Base-by-base conservation (phyloP, 2,797 vertebrate genomes). In the Crenuchus spilurus region DNA sequence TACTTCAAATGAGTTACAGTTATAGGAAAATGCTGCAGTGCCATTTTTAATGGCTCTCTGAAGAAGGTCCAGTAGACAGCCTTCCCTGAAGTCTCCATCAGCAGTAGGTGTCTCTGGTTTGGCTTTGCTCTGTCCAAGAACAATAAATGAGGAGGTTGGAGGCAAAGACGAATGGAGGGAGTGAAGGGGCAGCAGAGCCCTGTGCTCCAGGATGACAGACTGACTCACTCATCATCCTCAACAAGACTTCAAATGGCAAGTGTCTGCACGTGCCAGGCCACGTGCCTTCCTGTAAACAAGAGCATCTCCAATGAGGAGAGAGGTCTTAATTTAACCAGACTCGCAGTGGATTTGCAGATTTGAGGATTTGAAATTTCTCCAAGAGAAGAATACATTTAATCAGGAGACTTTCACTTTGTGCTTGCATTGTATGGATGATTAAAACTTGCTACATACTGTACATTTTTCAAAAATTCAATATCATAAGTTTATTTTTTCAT, bases 171-270 rank as follows among this genome's bases (percentile, higher is more conserved):
- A 75, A 70, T 78, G 61, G 35, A 26, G 49, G 66, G 65, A 6
- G 64, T 67, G 28, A 31, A 51, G 2, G 24, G 58, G 33, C 20
- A 52, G 35, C 39, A 60, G 33, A 46, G 37, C 31, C 66, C 69
- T 1, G 18, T 79, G 70, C 76, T 80, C 77, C 70, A 26, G 42
- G 58, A 63, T 11, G 67, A 84, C 20, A 28, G 46, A 48, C 18
- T 82, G 80, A 79, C 80, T 85, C 65, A 72, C 74, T 77, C 75
- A 67, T 84, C 76, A 67, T 65, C 42, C 18, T 41, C 42, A 31
- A 57, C 66, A 73, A 54, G 28, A 18, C 74, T 84, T 82, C 72
- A 78, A 79, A 85, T 80, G 78, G 85, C 81, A 82, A 80, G 69
- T 60, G 37, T 26, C 13, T 31, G 70, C 72, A 74, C 72, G 42